phyloP scores from a whole-genome alignment of 1,140 invertebrate genomes.

The Mizuhopecten yessoensis region DNA sequence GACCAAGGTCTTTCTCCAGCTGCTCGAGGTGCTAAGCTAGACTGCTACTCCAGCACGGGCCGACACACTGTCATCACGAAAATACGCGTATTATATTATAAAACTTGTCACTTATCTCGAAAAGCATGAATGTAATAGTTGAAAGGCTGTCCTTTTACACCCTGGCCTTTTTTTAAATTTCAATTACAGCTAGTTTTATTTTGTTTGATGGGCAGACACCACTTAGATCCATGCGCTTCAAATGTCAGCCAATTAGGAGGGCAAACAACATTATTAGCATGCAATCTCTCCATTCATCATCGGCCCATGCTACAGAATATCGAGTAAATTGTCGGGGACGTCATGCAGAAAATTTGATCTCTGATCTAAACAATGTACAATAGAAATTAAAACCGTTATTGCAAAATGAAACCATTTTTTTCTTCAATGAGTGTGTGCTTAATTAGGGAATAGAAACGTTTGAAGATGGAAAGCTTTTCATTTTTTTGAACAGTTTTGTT shows the following conservation, averaged over 20 bases:
- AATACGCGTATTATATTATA: neutral
- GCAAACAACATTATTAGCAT: neutral
- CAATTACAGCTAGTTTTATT: slow-evolving; percentile 5
- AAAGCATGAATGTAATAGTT: neutral
- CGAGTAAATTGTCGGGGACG: neutral
- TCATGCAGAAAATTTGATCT: neutral
- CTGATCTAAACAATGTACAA: neutral
- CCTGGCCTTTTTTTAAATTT: slow-evolving; percentile 25
- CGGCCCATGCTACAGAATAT: neutral
- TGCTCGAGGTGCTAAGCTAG: slow-evolving; percentile 15
- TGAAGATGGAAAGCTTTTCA: neutral
- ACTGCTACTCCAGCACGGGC: neutral
- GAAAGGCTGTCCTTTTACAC: neutral
- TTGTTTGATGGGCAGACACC: neutral
- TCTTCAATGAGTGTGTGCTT: neutral
- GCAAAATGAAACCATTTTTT: slow-evolving; percentile 11
- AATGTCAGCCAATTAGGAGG: slow-evolving; percentile 7
- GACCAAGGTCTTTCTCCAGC: neutral
- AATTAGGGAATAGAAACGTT: neutral
- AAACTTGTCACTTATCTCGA: neutral
- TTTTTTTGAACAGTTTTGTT: neutral
- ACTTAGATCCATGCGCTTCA: neutral
- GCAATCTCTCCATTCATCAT: slow-evolving; percentile 14
- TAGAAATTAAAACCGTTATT: neutral
- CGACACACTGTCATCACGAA: neutral